Base-by-base conservation (phyloP, 2,888 invertebrate species). In the Spicauda simplicius region DNA sequence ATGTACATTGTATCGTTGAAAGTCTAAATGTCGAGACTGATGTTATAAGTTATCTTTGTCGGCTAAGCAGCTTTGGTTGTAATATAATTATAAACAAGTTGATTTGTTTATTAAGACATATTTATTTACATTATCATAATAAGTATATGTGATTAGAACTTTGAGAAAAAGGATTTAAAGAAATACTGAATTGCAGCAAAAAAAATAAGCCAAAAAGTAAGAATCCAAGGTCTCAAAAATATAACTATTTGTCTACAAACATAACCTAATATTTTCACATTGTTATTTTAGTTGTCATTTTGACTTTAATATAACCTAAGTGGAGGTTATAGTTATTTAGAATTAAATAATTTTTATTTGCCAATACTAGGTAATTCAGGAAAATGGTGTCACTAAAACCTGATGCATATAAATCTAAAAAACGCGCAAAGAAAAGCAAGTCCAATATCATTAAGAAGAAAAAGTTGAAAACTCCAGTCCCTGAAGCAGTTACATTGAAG, bases 381-480 rank as follows among this genome's bases (percentile, higher is more conserved):
- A n/a, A 65, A 54, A 65, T 65, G 65, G 65, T 65, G 8, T 54
- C 54, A 1, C n/a, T 18, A 45, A 65, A 54, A 45, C 10, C n/a
- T 59, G 18, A 4, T 18, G 11, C 41, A n/a, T 18, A 18, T 33
- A 59, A 59, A 54, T 10, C 59, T 30, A 54, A 54, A 30, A 65
- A 65, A 18, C 5, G 0, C 3, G 30, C 54, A 25, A 59, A 14
- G 18, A 65, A 59, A 54, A 45, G 2, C 48, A 65, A 59, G 54
- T 14, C 20, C 16, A 33, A 45, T 2, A 66, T 60, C 16, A 50
- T 48, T 14, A 48, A 48, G 3, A 66, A 60, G 55, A 60, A 60
- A 56, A 66, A 48, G n/a, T 4, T 19, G 2, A 66, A 61, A 66
- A 25, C 37, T 41, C 12, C 33, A 12, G 12, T 37, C 1, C 37